Evolutionary conservation across 2,888 invertebrate species (phyloP).

Genomic region (Parnassius smintheus): DNA sequence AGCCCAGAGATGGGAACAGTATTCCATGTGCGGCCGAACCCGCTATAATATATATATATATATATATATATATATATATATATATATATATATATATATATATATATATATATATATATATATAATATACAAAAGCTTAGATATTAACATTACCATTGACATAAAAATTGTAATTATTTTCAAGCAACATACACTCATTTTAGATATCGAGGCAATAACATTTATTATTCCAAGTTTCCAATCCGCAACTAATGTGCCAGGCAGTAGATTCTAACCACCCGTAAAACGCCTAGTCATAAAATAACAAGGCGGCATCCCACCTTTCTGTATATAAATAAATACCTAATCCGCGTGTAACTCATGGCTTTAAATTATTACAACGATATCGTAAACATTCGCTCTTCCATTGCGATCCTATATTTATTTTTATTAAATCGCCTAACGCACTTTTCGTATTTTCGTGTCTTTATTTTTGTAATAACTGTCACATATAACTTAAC

Average conservation of each 20-base stretch:
- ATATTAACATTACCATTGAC: no score
- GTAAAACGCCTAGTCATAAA: conserved; percentile 28
- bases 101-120: no score
- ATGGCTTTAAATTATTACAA: conserved; percentile 66
- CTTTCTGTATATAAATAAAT: conserved; percentile 60
- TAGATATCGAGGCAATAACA: conserved; percentile 1
- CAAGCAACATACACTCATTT: no score
- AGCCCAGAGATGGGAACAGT: no score
- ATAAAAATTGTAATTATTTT: no score
- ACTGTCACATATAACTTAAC: no score
- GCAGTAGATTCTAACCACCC: conserved; percentile 19
- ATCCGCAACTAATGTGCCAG: conserved; percentile 16
- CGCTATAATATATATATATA: no score
- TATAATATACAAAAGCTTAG: no score
- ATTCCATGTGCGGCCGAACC: no score
- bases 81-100: no score
- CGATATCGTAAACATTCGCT: conserved; percentile 65
- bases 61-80: no score
- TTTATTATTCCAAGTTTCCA: conserved; percentile 14
- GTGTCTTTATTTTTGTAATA: no score
- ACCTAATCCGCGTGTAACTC: conserved; percentile 54
- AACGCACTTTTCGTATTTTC: conserved; percentile 41
- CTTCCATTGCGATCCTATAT: conserved; percentile 60
- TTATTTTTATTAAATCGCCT: conserved; percentile 65
- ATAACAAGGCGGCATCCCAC: conserved; percentile 14